Evolutionary conservation across 1,140 invertebrate species (phyloP), one percentile per base, ranked within the genome.

Genomic region (Panagrolaimus sp.): DNA sequence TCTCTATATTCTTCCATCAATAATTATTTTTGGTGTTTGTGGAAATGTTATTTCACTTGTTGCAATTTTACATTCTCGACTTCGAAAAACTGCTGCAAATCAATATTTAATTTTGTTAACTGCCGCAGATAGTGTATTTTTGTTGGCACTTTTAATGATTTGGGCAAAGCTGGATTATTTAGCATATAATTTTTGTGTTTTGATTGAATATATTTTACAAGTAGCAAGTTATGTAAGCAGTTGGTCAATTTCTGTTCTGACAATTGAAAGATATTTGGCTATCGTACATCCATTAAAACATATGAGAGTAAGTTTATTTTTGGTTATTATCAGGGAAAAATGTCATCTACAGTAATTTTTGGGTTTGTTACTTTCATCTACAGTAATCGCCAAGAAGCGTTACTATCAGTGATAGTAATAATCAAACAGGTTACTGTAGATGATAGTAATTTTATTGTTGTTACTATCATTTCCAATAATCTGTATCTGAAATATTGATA

Each of bases 41-140:
- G 80, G 80, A 15, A 82, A 82, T 71, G 26, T 75, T 15, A 68
- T 83, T 45, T 77, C 79, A 1, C 71, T 82, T 15, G 78, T 83
- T n/a, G 81, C 82, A 8, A 82, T 82, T 65, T 76, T 83, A 28
- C 70, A 79, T 65, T 79, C 81, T 2, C 32, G 80, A 47, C 75
- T 82, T 12, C 62, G 78, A 55, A 77, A 73, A 77, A 79, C 76
- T 21, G 67, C 80, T 8, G 80, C 80, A 62, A 83, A 82, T 70
- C 76, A 82, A 43, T 82, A 82, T 66, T 67, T 82, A 14, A 79
- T 82, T 38, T 80, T 82, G 47, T 63, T 82, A 24, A 82, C 80
- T 9, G 58, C 74, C 10, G 75, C 80, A 12, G 82, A 82, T 58
- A 73, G 68, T 45, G 69, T 80, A n/a, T 82, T 82, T 63, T 69